These are phyloP conservation scores for Myripristis jacobus DNA, from an alignment of 2,797 vertebrate genomes.

Conservation along the genomic window DNA sequence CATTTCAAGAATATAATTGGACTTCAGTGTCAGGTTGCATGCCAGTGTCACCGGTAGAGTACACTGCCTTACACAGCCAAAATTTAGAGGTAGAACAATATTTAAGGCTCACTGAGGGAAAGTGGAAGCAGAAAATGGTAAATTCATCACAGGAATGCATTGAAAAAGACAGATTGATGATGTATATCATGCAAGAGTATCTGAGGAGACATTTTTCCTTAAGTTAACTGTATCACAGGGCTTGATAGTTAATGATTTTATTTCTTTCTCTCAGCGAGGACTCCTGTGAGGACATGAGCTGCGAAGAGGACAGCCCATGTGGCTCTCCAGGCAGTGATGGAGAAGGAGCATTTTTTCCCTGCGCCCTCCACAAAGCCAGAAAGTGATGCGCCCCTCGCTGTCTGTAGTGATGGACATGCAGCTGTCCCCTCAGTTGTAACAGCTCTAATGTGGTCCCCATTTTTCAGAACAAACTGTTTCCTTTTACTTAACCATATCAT, in stretches of 20 bases:
- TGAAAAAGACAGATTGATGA: neutral
- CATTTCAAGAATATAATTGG: neutral
- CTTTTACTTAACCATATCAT: constrained; percentile 23
- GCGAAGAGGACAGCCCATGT: constrained; percentile 90
- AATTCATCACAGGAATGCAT: too few relatives aligned
- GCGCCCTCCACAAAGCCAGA: constrained; percentile 74
- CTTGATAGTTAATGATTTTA: neutral
- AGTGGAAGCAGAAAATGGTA: too few relatives aligned
- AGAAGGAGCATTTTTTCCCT: constrained; percentile 91
- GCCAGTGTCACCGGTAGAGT: neutral
- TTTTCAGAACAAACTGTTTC: constrained; percentile 36
- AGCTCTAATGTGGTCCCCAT: constrained; percentile 25
- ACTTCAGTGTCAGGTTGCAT: neutral
- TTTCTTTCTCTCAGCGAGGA: constrained; percentile 85
- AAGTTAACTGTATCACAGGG: neutral
- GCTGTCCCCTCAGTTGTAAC: constrained; percentile 26
- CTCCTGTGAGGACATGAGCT: constrained; percentile 92
- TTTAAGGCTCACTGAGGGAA: too few relatives aligned
- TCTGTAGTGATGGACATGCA: constrained; percentile 37
- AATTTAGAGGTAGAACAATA: too few relatives aligned
- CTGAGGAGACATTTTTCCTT: neutral
- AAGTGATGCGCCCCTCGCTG: constrained; percentile 68
- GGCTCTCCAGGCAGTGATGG: constrained; percentile 88
- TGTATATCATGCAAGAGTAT: too few relatives aligned
- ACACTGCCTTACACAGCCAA: neutral